Base-by-base conservation (phyloP, 1,140 invertebrate species). In the Aphidius ervi region DNA sequence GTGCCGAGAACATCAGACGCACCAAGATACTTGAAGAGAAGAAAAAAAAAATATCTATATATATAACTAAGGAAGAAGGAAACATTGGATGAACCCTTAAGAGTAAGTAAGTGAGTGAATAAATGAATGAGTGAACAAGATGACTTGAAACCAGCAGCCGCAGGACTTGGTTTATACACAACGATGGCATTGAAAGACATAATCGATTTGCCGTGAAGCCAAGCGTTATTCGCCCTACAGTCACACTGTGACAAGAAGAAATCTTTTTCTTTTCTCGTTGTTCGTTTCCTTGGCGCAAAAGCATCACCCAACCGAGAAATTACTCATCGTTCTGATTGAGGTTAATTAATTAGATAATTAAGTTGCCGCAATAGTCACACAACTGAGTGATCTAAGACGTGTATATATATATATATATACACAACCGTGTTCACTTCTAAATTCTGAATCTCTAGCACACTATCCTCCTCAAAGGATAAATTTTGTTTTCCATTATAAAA, bases 261-360 rank as follows among this genome's bases (percentile, higher is more conserved):
- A 75, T 73, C 52, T 40, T 52, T 52, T 37, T 54, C 39, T 54
- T 20, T 16, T 46, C 16, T 41, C 39, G 52, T 40, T 42, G 9
- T 54, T 54, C 40, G 23, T 31, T 31, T 31, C 23, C 4, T 31
- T 31, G 4, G 31, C 60, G 72, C 75, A 80, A 80, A 80, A 75
- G 75, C 75, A 72, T 71, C 77, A 80, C 63, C 76, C 71, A 66
- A 80, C 70, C 78, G 78, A 75, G 78, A 80, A 80, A 80, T 80
- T 80, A 80, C 78, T 79, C 77, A 80, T 79, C 78, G 75, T 78
- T 79, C 74, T 77, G 78, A 80, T 80, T 80, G 78, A 78, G 76
- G 76, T 80, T 80, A 80, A 79, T 80, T 80, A 78, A 80, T 80
- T 79, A 80, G 78, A 79, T 80, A 80, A 80, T 80, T 78, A 80